Evolutionary conservation across 1,140 invertebrate species (phyloP).

Genomic region (Drosophila insularis): DNA sequence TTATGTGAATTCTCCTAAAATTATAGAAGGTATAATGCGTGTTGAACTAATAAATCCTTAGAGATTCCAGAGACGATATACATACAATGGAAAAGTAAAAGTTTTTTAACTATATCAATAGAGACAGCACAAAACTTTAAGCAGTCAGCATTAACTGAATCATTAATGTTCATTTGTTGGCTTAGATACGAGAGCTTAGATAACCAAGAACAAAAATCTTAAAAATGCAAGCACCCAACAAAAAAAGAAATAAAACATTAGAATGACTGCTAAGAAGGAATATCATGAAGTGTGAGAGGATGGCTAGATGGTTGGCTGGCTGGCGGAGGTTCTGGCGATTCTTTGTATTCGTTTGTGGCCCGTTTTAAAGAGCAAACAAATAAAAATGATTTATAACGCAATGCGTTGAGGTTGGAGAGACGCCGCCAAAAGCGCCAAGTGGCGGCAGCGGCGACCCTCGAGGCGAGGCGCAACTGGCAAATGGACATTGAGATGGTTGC

Average conservation of each 20-base stretch:
- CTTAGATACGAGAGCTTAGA: constrained; percentile 61
- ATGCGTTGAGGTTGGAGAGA: constrained; percentile 70
- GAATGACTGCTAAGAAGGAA: constrained; percentile 14
- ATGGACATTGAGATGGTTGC: constrained; percentile 71
- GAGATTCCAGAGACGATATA: no score
- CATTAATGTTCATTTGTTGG: constrained; percentile 76
- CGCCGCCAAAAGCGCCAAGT: constrained; percentile 77
- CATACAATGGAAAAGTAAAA: no score
- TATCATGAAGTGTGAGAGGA: not conserved
- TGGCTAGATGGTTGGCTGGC: not conserved
- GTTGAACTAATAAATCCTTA: no score
- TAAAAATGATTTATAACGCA: constrained; percentile 81
- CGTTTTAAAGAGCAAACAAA: constrained; percentile 69
- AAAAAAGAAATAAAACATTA: constrained; percentile 46
- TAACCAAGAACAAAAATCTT: constrained; percentile 69
- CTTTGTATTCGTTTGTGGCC: constrained; percentile 33
- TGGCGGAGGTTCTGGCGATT: not conserved
- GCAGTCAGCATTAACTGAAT: constrained; percentile 56
- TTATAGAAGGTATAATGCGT: no score
- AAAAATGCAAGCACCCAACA: constrained; percentile 13
- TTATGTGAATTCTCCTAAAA: no score
- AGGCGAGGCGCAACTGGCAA: constrained; percentile 45
- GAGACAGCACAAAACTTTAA: constrained; percentile 35
- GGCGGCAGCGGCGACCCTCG: constrained; percentile 43
- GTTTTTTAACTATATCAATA: not conserved